These are phyloP conservation scores for Serripes groenlandicus DNA, from an alignment of 2,888 invertebrate species.

Conservation along the genomic window DNA sequence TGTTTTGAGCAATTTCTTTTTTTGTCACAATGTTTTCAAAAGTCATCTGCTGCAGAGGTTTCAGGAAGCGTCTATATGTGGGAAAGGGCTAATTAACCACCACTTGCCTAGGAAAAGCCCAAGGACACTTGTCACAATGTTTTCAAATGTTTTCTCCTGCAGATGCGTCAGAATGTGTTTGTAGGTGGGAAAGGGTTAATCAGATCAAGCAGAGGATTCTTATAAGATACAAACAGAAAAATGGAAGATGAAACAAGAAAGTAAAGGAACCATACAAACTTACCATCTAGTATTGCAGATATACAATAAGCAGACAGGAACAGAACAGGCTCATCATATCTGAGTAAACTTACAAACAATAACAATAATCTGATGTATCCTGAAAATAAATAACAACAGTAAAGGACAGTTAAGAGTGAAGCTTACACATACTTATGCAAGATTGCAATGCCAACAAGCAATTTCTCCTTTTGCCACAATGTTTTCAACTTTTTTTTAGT, in stretches of 20 bases:
- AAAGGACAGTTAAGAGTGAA: not conserved
- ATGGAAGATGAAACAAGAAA: not conserved
- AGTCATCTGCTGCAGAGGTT: no score
- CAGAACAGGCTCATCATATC: constrained; percentile 58
- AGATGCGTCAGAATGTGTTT: no score
- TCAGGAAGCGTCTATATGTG: no score
- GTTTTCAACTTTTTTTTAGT: no score
- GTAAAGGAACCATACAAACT: constrained; percentile 18
- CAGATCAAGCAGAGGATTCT: no score
- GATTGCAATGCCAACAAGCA: not conserved
- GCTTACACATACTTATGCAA: not conserved
- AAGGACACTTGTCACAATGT: no score
- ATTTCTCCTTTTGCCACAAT: not conserved
- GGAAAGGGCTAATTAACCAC: no score
- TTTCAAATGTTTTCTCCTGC: no score
- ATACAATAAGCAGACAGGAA: constrained; percentile 72
- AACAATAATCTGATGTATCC: constrained; percentile 74
- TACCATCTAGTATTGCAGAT: constrained; percentile 79
- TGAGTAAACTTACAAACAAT: constrained; percentile 64
- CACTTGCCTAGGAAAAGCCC: no score
- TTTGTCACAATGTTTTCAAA: no score
- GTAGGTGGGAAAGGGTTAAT: no score
- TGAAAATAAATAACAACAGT: not conserved
- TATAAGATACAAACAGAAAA: not conserved
- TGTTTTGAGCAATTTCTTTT: no score